These are phyloP conservation scores for Augiades crinisus DNA, from an alignment of 2,888 invertebrate species.

Conservation along the genomic window DNA sequence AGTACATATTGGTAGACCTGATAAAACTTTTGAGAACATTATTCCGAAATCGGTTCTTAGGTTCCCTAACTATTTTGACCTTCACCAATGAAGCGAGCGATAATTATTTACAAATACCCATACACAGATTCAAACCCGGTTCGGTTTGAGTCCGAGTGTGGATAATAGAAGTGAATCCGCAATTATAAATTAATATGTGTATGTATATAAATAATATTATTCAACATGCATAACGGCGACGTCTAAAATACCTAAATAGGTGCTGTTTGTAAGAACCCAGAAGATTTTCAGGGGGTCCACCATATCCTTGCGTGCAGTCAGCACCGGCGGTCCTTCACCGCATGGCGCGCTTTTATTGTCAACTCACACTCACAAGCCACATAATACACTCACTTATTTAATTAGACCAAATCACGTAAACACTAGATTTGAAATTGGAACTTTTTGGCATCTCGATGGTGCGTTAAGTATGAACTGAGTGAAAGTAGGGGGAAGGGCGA, in stretches of 20 bases:
- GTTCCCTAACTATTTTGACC: no score
- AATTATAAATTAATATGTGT: no score
- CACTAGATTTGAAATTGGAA: constrained; percentile 27
- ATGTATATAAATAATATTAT: no score
- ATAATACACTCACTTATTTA: constrained; percentile 30
- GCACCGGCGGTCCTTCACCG: constrained; percentile 67
- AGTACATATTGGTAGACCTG: no score
- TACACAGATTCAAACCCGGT: no score
- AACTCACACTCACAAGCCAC: constrained; percentile 33
- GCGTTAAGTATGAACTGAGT: constrained; percentile 40
- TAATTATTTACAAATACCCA: no score
- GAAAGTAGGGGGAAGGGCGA: constrained; percentile 30
- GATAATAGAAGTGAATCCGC: no score
- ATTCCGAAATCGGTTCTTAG: no score
- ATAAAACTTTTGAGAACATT: no score
- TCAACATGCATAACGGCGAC: no score
- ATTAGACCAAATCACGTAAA: constrained; percentile 24
- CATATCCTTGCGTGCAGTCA: constrained; percentile 80
- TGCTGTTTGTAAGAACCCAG: constrained; percentile 92
- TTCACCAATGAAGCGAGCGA: no score
- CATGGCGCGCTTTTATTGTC: constrained; percentile 66
- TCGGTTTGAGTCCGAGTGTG: no score
- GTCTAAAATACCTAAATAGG: constrained; percentile 86
- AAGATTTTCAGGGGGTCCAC: constrained; percentile 91
- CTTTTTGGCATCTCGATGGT: constrained; percentile 33